Evolutionary conservation across 64 coral and sea anemone genomes (phyloP).

Genomic region (Trachythela sp.): DNA sequence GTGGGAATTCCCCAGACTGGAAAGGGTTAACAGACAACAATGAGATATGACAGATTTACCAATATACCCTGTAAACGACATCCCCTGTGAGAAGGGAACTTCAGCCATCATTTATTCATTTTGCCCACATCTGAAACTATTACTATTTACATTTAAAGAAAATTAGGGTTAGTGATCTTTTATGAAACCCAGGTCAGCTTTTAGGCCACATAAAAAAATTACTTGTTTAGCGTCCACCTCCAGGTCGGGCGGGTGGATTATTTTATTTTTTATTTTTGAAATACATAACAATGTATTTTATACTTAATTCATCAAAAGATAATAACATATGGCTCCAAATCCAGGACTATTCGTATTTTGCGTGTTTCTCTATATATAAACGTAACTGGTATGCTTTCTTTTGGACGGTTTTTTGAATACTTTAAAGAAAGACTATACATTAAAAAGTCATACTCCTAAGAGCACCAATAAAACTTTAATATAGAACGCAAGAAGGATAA

Average conservation of each 20-base stretch:
- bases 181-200: too few relatives aligned
- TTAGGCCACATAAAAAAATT: conserved; percentile 17
- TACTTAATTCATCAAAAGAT: conserved; percentile 6
- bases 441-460: neutral
- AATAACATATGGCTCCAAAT: neutral
- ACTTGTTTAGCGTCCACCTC: neutral
- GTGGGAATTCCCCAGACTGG: too few relatives aligned
- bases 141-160: too few relatives aligned
- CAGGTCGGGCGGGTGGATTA: neutral
- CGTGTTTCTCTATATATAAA: neutral
- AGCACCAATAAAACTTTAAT: conserved; percentile 10
- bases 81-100: too few relatives aligned
- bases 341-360: neutral
- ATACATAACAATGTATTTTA: too few relatives aligned
- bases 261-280: neutral
- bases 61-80: too few relatives aligned
- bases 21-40: too few relatives aligned
- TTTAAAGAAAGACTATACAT: neutral
- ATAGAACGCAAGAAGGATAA: neutral
- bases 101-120: too few relatives aligned
- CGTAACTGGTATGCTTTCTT: neutral
- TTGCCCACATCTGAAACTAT: too few relatives aligned
- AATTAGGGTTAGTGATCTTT: too few relatives aligned
- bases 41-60: too few relatives aligned
- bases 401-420: neutral